Percentiles rank a stretch among this genome's conserved stretches.
These are phyloP conservation scores for Pelosia muscerda DNA, from an alignment of 2,888 invertebrate species.

Conservation along the genomic window DNA sequence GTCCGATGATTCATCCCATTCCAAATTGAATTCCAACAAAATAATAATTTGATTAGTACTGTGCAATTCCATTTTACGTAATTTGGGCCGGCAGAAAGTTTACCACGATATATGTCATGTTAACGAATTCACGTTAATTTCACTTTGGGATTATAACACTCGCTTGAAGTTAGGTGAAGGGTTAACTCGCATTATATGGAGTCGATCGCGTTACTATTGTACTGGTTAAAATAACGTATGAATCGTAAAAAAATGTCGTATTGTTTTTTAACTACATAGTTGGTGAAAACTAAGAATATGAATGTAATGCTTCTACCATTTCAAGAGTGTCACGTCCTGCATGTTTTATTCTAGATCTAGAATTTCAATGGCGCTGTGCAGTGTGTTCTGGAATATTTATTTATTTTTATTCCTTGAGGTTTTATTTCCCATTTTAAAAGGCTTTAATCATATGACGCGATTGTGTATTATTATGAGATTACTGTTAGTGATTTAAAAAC, in stretches of 20 bases:
- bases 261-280: not conserved
- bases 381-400: too few relatives aligned
- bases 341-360: too few relatives aligned
- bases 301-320: not conserved
- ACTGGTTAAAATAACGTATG: not conserved
- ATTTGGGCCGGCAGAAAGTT: constrained; percentile 47
- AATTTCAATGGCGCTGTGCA: too few relatives aligned
- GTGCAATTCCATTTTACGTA: constrained; percentile 42
- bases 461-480: too few relatives aligned
- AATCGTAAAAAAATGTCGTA: not conserved
- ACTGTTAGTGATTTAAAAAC: not conserved
- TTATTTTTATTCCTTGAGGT: too few relatives aligned
- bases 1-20: constrained; percentile 37
- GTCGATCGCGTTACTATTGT: constrained; percentile 26
- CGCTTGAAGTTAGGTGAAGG: constrained; percentile 17
- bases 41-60: constrained; percentile 46
- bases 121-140: constrained; percentile 47
- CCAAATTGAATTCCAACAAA: constrained; percentile 47
- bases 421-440: too few relatives aligned
- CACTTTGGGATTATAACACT: constrained; percentile 32
- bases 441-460: too few relatives aligned
- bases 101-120: constrained; percentile 50
- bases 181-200: constrained; percentile 15
- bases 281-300: not conserved
- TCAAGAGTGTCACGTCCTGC: not conserved